These are phyloP conservation scores for Brachionus asplanchnoidis DNA, from an alignment of 1,140 invertebrate species.

Conservation along the genomic window DNA sequence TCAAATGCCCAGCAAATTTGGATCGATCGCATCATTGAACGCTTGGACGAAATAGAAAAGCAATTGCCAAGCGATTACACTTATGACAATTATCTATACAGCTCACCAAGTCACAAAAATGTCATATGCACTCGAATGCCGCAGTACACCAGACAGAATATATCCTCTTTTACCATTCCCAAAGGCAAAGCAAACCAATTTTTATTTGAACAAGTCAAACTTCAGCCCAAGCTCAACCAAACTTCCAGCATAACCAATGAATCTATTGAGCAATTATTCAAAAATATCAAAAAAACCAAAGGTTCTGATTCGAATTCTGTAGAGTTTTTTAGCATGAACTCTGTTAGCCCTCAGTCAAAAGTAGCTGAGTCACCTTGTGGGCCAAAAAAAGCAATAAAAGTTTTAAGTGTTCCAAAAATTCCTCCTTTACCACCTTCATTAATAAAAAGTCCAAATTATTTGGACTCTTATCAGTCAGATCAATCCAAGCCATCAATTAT, in stretches of 20 bases:
- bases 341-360: background rate
- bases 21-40: conserved; percentile 1
- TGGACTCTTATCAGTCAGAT: background rate
- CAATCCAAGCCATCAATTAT: background rate
- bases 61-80: background rate
- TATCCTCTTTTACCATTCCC: background rate
- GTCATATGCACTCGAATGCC: background rate
- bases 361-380: background rate
- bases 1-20: background rate
- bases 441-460: background rate
- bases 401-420: background rate
- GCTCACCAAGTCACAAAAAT: background rate
- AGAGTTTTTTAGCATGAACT: background rate
- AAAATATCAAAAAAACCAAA: background rate
- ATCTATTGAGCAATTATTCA: background rate
- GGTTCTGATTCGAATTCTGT: background rate
- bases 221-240: background rate
- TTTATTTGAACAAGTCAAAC: background rate
- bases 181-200: background rate
- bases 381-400: background rate
- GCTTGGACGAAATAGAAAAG: background rate
- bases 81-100: background rate
- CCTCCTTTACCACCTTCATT: background rate
- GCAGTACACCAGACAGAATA: too few relatives aligned
- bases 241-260: background rate